Evolutionary conservation across 2,113 vertebrate genomes (phyloP).

Genomic region (Antennarius striatus): DNA sequence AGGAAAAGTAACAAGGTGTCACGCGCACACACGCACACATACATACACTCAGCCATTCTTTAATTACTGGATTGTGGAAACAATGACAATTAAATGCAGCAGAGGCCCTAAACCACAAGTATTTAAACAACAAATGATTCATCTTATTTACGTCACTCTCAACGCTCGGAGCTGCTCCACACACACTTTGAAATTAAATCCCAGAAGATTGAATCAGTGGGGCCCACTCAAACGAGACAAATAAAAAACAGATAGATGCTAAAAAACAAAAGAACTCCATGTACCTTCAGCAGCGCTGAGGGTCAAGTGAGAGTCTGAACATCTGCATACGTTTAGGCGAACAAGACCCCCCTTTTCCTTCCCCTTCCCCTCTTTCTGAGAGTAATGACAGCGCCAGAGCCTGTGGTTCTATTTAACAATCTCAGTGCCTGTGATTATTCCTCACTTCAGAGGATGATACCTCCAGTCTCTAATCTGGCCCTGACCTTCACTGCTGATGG

Average conservation of each 20-base stretch:
- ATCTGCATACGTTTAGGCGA: constrained; percentile 78
- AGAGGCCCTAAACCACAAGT: constrained; percentile 66
- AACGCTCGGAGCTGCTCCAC: constrained; percentile 44
- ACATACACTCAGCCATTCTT: constrained; percentile 23
- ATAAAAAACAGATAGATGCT: constrained; percentile 74
- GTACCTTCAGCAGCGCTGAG: constrained; percentile 64
- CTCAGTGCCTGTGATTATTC: constrained; percentile 69
- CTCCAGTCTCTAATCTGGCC: constrained; percentile 71
- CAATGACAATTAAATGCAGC: constrained; percentile 75
- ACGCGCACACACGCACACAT: background rate
- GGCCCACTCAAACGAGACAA: constrained; percentile 62
- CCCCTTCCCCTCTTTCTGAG: constrained; percentile 50
- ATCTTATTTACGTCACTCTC: constrained; percentile 74
- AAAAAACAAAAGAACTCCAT: constrained; percentile 74
- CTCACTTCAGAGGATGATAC: constrained; percentile 74
- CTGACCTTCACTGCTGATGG: constrained; percentile 64
- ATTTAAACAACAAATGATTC: constrained; percentile 77
- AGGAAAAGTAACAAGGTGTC: constrained; percentile 16
- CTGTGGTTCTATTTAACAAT: constrained; percentile 74
- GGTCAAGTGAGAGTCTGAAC: constrained; percentile 61
- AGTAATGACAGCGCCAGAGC: constrained; percentile 71
- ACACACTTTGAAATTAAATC: constrained; percentile 74
- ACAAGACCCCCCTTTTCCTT: constrained; percentile 31
- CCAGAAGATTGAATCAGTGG: constrained; percentile 65
- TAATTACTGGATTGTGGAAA: constrained; percentile 75